These are phyloP conservation scores for Anthrax anthrax DNA, from an alignment of 2,888 invertebrate genomes.

Conservation along the genomic window DNA sequence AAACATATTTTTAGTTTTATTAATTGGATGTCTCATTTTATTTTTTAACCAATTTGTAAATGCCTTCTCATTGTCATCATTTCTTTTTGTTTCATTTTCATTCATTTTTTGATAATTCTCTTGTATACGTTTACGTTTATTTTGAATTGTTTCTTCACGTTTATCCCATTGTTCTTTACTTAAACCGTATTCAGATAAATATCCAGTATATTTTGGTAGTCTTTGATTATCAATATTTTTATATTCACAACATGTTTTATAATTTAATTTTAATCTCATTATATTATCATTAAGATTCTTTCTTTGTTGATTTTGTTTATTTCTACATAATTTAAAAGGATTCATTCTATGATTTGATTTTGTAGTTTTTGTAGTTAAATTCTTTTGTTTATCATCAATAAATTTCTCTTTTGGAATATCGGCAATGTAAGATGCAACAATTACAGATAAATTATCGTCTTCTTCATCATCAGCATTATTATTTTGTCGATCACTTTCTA, in stretches of 20 bases:
- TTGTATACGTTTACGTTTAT: slow-evolving; percentile 20
- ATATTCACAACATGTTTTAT: slow-evolving; percentile 34
- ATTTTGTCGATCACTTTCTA: not conserved
- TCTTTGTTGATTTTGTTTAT: slow-evolving; percentile 6
- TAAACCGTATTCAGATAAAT: slow-evolving; percentile 40
- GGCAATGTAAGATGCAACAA: slow-evolving; percentile 28
- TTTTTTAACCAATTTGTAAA: slow-evolving; percentile 40
- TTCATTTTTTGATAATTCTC: slow-evolving; percentile 28
- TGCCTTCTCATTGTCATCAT: slow-evolving; percentile 39
- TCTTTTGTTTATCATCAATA: not conserved
- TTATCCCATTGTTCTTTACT: slow-evolving; percentile 35
- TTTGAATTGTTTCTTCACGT: slow-evolving; percentile 29
- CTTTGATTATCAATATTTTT: slow-evolving; percentile 27
- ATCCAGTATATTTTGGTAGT: slow-evolving; percentile 38
- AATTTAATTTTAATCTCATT: slow-evolving; percentile 23
- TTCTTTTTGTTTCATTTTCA: slow-evolving; percentile 33
- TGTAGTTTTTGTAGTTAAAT: not conserved
- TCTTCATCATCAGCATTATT: slow-evolving; percentile 16
- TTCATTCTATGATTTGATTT: not conserved
- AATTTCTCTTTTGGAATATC: slow-evolving; percentile 12
- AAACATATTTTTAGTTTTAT: slow-evolving; percentile 33
- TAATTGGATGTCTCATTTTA: slow-evolving; percentile 32
- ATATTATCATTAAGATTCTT: slow-evolving; percentile 5
- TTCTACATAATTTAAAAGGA: not conserved
- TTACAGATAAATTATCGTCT: slow-evolving; percentile 29